Conservation (phyloP, 2,797 vertebrate species). For the Erethizon dorsatum region DNA sequence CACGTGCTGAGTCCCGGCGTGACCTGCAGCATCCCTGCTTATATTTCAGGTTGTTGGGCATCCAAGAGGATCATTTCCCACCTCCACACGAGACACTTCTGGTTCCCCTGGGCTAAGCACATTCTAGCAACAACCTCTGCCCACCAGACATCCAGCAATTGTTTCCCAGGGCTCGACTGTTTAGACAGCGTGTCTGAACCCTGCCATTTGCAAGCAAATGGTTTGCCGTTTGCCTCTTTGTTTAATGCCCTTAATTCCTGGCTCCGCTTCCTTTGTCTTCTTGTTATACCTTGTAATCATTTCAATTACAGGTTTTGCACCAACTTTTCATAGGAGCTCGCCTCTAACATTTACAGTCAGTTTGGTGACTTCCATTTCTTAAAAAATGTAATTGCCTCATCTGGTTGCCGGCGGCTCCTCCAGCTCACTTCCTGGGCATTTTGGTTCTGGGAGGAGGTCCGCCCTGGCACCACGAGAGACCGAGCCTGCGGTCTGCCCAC, state of each 20-base stretch:
- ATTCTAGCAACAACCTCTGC: background rate
- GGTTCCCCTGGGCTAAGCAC: background rate
- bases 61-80: background rate
- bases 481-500: accelerated
- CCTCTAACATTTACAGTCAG: conserved; percentile 7
- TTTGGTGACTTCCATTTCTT: background rate
- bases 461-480: background rate
- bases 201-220: background rate
- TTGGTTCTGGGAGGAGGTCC: background rate
- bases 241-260: conserved; percentile 63
- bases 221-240: conserved; percentile 39
- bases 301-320: conserved; percentile 65
- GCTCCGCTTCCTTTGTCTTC: conserved; percentile 48
- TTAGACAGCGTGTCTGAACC: background rate
- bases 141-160: background rate
- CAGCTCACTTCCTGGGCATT: background rate
- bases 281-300: conserved; percentile 60
- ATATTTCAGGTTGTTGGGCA: accelerated
- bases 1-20: accelerated
- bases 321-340: background rate
- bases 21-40: background rate
- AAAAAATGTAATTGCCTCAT: background rate
- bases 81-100: accelerated
- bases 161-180: background rate
- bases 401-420: background rate